Evolutionary conservation across 2,888 invertebrate genomes (phyloP).

Genomic region (Cacoxenus indagator): DNA sequence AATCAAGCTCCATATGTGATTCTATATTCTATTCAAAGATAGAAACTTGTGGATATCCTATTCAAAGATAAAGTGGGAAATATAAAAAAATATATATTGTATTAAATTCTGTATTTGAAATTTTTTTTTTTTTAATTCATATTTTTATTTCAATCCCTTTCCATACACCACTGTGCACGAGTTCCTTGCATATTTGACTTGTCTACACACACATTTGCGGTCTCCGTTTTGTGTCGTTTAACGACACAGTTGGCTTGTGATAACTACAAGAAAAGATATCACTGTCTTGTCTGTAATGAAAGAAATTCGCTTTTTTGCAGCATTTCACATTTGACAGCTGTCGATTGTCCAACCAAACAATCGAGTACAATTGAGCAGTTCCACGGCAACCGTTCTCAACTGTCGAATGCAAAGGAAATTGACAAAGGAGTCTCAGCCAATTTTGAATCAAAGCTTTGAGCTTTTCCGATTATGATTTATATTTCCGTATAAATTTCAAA

Average conservation of each 20-base stretch:
- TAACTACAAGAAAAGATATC: neutral
- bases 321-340: conserved; percentile 19
- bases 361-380: neutral
- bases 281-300: too few relatives aligned
- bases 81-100: too few relatives aligned
- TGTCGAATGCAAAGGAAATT: conserved; percentile 20
- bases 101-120: too few relatives aligned
- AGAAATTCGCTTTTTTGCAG: conserved; percentile 4
- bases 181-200: neutral
- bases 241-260: too few relatives aligned
- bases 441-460: too few relatives aligned
- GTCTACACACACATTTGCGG: neutral
- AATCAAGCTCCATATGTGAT: too few relatives aligned
- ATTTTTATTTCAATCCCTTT: neutral
- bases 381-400: neutral
- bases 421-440: too few relatives aligned
- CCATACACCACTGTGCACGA: neutral
- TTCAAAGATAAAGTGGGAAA: too few relatives aligned
- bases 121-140: neutral
- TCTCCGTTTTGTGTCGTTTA: neutral
- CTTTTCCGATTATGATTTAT: too few relatives aligned
- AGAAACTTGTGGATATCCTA: too few relatives aligned
- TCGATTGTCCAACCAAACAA: neutral
- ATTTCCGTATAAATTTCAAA: too few relatives aligned
- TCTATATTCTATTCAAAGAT: too few relatives aligned